A percentile compares a stretch with the other conserved stretches of the same genome.
phyloP scores from a whole-genome alignment of 2,888 invertebrate genomes.

The Elysia crispata region DNA sequence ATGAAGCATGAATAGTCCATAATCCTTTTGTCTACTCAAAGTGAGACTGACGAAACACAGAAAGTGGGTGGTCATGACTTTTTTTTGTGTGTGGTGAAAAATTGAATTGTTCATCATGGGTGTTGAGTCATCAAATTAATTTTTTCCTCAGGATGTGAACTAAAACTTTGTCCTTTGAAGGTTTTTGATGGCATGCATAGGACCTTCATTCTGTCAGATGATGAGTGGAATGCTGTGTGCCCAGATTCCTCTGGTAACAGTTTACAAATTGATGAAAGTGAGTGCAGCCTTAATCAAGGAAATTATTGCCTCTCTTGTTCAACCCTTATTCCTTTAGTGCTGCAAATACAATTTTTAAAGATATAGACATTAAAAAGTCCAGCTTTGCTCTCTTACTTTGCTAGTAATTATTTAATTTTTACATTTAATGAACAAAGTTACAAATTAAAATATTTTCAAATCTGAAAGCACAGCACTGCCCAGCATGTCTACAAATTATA shows the following conservation, averaged over 20 bases:
- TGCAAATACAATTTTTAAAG: too few relatives aligned
- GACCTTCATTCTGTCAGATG: conserved; percentile 19
- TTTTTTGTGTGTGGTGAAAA: too few relatives aligned
- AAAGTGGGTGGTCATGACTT: too few relatives aligned
- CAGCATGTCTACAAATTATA: neutral
- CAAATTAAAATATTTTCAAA: neutral
- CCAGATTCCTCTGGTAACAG: neutral
- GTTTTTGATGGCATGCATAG: conserved; percentile 17
- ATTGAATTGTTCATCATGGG: too few relatives aligned
- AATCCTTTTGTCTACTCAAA: too few relatives aligned
- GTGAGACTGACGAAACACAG: too few relatives aligned
- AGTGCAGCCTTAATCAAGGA: neutral
- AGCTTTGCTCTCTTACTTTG: neutral
- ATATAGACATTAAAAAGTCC: too few relatives aligned
- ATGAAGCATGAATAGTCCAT: too few relatives aligned
- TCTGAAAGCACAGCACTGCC: neutral
- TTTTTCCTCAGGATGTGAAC: too few relatives aligned
- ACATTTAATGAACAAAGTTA: neutral
- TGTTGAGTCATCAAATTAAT: too few relatives aligned
- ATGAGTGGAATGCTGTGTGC: conserved; percentile 25
- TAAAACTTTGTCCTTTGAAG: conserved; percentile 13
- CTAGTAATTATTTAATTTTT: neutral
- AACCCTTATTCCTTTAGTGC: too few relatives aligned
- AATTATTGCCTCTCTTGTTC: too few relatives aligned
- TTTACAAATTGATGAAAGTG: conserved; percentile 3